Evolutionary conservation across 2,797 vertebrate genomes (phyloP).

Genomic region (Harpagifer antarcticus): DNA sequence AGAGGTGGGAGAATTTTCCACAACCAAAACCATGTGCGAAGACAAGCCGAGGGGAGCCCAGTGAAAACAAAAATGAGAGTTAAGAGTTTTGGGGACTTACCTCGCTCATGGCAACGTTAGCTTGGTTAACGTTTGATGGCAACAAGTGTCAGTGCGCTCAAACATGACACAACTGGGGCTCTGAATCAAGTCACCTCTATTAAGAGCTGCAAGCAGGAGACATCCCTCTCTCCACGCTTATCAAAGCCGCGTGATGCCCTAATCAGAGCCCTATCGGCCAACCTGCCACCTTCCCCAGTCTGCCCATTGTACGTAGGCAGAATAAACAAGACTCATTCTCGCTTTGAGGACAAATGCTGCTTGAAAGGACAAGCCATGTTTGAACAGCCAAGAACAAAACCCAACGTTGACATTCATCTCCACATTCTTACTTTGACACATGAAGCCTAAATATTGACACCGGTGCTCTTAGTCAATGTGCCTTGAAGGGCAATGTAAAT

Average conservation of each 20-base stretch:
- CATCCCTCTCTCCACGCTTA: constrained; percentile 52
- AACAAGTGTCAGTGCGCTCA: constrained; percentile 26
- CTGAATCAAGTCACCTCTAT: constrained; percentile 49
- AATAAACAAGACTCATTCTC: constrained; percentile 65
- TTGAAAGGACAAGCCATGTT: constrained; percentile 71
- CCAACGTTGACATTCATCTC: constrained; percentile 62
- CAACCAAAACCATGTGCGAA: constrained; percentile 53
- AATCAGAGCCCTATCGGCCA: constrained; percentile 68
- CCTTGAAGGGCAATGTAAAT: constrained; percentile 45
- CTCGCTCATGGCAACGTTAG: constrained; percentile 67
- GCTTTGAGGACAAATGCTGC: constrained; percentile 64
- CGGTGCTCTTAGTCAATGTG: constrained; percentile 29
- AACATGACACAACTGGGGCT: constrained; percentile 52
- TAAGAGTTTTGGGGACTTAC: constrained; percentile 57
- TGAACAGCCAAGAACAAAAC: constrained; percentile 65
- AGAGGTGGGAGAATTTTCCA: constrained; percentile 75
- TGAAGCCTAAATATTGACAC: constrained; percentile 72
- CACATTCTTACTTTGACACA: constrained; percentile 52
- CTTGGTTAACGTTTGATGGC: constrained; percentile 22
- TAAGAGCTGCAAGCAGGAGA: constrained; percentile 45
- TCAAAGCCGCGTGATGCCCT: constrained; percentile 63
- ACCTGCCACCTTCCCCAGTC: constrained; percentile 61
- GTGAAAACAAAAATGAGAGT: constrained; percentile 27
- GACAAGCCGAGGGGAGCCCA: constrained; percentile 46
- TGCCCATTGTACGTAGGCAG: constrained; percentile 45